Conservation (phyloP, 2,888 invertebrate species). For the Drosophila barbarae region DNA sequence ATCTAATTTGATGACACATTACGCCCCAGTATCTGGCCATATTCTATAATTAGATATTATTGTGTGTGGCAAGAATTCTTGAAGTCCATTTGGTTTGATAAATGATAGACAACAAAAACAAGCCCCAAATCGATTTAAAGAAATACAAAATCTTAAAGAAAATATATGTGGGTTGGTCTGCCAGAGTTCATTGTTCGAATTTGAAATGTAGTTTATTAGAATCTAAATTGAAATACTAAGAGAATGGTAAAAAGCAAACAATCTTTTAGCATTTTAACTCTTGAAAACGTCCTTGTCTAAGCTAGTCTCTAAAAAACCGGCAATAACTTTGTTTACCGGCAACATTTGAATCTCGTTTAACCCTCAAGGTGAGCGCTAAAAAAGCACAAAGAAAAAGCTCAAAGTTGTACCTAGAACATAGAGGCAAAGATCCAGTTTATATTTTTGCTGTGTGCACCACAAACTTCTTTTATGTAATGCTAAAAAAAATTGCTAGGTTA, state of each 20-base stretch:
- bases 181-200: conserved; percentile 17
- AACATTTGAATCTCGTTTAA: conserved; percentile 12
- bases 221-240: not conserved
- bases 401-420: conserved; percentile 2
- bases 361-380: conserved; percentile 12
- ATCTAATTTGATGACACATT: conserved; percentile 37
- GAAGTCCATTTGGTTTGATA: conserved; percentile 11
- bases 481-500: conserved; percentile 1
- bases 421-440: conserved; percentile 3
- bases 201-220: conserved; percentile 6
- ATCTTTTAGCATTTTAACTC: not conserved
- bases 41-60: conserved; percentile 36
- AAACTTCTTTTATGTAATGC: conserved; percentile 12
- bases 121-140: not conserved
- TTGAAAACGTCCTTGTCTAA: conserved; percentile 8
- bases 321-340: conserved; percentile 14
- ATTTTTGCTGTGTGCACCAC: not conserved
- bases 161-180: conserved; percentile 1
- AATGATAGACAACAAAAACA: conserved; percentile 1
- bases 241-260: not conserved
- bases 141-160: conserved; percentile 6
- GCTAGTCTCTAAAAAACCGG: conserved; percentile 15
- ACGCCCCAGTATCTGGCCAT: conserved; percentile 9
- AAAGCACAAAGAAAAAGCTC: not conserved
- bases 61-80: conserved; percentile 10